Evolutionary conservation across 2,113 vertebrate species (phyloP).

Genomic region (Crocuta crocuta): DNA sequence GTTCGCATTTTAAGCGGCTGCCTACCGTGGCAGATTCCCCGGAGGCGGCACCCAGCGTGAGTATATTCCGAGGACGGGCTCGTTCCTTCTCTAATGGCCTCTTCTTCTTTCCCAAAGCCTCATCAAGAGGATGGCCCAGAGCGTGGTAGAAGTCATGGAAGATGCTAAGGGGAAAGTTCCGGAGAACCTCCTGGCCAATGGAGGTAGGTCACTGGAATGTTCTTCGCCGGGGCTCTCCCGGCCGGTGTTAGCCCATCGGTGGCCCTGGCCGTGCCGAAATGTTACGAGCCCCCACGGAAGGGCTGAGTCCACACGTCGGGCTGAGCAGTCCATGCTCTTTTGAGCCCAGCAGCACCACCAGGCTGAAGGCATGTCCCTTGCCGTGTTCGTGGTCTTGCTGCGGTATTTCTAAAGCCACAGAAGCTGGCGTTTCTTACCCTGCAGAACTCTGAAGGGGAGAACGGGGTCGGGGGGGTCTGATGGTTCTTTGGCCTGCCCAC

Average conservation of each 20-base stretch:
- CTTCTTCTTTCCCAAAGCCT: conserved; percentile 86
- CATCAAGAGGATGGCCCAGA: conserved; percentile 93
- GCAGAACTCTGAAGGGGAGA: not conserved
- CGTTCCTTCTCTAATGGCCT: conserved; percentile 9
- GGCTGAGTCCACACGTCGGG: fast-evolving
- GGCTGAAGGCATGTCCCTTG: not conserved
- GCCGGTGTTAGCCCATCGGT: not conserved
- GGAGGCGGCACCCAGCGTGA: fast-evolving
- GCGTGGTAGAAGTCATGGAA: conserved; percentile 94
- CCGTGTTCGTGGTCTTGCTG: fast-evolving
- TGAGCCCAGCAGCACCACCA: fast-evolving
- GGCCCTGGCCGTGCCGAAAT: not conserved
- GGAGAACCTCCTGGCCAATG: conserved; percentile 93
- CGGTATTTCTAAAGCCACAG: not conserved
- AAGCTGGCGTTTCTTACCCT: fast-evolving
- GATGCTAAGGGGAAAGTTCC: conserved; percentile 92
- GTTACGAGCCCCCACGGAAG: fast-evolving
- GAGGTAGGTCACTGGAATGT: conserved; percentile 88
- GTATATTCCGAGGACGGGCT: fast-evolving
- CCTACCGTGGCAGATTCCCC: not conserved
- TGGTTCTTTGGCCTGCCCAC: too few species aligned
- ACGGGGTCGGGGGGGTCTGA: not conserved
- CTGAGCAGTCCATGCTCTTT: fast-evolving
- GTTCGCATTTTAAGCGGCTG: not conserved
- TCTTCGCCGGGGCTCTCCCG: fast-evolving